Evolutionary conservation across 2,797 vertebrate species (phyloP), one percentile per base, ranked within the genome.

Genomic region (Toxotes lorentzi): DNA sequence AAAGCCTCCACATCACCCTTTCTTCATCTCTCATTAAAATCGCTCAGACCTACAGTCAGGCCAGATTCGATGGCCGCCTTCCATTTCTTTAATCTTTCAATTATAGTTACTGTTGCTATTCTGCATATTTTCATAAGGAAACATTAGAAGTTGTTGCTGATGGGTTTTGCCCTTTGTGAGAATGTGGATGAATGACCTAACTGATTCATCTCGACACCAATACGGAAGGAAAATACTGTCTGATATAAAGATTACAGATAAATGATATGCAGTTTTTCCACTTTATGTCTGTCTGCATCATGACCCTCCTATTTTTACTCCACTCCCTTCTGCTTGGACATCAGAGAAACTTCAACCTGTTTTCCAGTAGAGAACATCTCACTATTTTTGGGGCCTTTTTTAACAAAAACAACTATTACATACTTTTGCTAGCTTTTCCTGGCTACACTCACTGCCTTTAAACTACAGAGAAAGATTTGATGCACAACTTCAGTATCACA

Each of bases 21-120:
- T 82, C 79, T 87, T 88, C 88, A 86, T 87, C 85, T 88, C 88
- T 88, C 83, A 89, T 91, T 89, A 86, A 88, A 90, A 86, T 78
- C 59, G 79, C 71, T 76, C 35, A 64, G 84, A 76, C 61, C 76
- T 56, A 64, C 73, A 70, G 79, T 50, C 27, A 61, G 81, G 75
- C 79, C 82, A 81, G 78, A 82, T 75, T 59, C 34, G 12, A 83
- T 85, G 88, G 91, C 90, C 35, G 79, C 70, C 67, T 76, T 94
- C 90, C 91, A 84, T 80, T 88, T 85, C 90, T 94, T 94, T 94
- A 92, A 93, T 94, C 93, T 93, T 91, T 92, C 85, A 85, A 81
- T 89, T 92, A 90, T 78, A 85, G 86, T 92, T 81, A 88, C 75
- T 41, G 73, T 72, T 88, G 69, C 88, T 92, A 62, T 83, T 91